Evolutionary conservation across 2,888 invertebrate species (phyloP).

Genomic region (Artemia sinica): DNA sequence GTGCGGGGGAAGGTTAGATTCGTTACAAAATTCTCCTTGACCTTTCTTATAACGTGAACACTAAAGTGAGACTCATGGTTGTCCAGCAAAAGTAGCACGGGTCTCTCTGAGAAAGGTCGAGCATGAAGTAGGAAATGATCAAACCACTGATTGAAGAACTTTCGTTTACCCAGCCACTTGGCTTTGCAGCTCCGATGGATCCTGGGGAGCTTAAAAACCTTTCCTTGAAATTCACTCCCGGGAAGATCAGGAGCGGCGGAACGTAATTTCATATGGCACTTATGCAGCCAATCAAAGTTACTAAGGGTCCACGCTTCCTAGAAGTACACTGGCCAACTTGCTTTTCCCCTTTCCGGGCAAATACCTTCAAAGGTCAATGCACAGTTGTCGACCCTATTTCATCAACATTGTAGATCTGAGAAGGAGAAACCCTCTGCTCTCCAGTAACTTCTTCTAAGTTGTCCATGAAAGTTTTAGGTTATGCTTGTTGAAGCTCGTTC

Average conservation of each 20-base stretch:
- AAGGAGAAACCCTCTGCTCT: conserved; percentile 21
- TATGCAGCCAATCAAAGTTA: conserved; percentile 16
- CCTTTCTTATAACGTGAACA: conserved; percentile 27
- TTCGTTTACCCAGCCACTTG: conserved; percentile 26
- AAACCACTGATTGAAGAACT: conserved; percentile 24
- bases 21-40: conserved; percentile 31
- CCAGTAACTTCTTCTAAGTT: no score
- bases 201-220: conserved; percentile 24
- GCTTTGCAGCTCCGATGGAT: conserved; percentile 24
- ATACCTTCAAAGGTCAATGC: conserved; percentile 20
- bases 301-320: conserved; percentile 27
- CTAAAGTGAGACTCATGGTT: conserved; percentile 27
- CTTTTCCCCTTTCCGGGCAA: conserved; percentile 21
- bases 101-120: not conserved
- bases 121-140: conserved; percentile 24
- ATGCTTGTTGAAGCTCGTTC: conserved; percentile 26
- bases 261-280: conserved; percentile 27
- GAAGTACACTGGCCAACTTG: conserved; percentile 26
- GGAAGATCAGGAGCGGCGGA: conserved; percentile 25
- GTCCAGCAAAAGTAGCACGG: conserved; percentile 24
- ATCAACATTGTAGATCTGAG: conserved; percentile 17
- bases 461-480: conserved; percentile 21
- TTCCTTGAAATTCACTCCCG: conserved; percentile 18
- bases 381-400: conserved; percentile 24
- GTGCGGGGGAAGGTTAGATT: conserved; percentile 32